Conservation (phyloP, 2,113 vertebrate genomes). For the Scytalopus superciliaris region DNA sequence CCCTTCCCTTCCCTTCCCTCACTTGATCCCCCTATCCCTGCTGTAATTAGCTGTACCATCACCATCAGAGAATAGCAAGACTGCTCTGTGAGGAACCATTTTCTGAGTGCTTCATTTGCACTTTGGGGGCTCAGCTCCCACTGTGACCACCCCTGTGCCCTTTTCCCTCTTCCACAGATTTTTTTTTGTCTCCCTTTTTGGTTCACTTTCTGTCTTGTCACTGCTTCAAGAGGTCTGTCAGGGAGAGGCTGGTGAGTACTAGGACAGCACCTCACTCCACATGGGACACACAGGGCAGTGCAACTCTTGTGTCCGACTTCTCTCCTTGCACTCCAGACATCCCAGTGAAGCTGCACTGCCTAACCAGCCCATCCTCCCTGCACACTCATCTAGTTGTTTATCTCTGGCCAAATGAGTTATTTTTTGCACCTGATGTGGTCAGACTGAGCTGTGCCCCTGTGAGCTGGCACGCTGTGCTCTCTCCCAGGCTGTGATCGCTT, state of each 20-base stretch:
- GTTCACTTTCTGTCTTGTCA: background rate
- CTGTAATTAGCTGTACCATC: background rate
- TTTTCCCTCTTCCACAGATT: background rate
- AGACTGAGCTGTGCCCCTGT: background rate
- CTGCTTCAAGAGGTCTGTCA: background rate
- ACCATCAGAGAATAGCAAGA: accelerated
- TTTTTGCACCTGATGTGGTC: background rate
- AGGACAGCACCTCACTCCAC: background rate
- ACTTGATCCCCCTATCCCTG: background rate
- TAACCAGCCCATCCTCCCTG: background rate
- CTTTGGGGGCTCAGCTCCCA: background rate
- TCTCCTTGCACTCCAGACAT: background rate
- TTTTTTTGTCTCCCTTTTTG: background rate
- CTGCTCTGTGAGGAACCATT: background rate
- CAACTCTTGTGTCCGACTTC: background rate
- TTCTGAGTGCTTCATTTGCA: background rate
- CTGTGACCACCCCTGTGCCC: accelerated
- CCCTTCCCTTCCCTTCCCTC: no score
- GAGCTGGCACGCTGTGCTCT: accelerated
- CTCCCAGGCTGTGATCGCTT: background rate
- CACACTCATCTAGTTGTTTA: background rate
- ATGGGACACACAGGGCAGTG: no score
- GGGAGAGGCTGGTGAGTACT: background rate
- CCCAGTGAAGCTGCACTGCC: background rate
- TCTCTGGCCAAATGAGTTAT: background rate